Evolutionary conservation across 2,888 invertebrate species (phyloP), one percentile per base, ranked within the genome.

Genomic region (Cryptophagus acutangulus): DNA sequence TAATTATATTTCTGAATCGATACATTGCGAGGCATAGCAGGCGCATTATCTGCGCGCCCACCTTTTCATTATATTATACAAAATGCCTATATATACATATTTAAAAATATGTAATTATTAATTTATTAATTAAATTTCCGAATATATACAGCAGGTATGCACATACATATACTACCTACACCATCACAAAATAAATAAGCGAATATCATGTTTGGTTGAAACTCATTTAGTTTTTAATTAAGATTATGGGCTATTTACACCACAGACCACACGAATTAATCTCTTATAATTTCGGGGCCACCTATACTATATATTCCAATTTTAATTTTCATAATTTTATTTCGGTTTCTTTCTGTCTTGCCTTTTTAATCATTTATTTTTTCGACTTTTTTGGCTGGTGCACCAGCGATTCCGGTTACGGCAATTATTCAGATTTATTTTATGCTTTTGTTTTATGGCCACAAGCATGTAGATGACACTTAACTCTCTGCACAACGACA

Each of bases 1-100:
- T 63, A 65, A 63, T 63, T 62, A 62, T 62, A 55, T 52, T 61
- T 58, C 58, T 54, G 60, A 61, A 62, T 61, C 61, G 61, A 62
- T 62, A 51, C 51, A 48, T n/a, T 42, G 30, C 20, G 48, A 39
- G 44, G 43, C 46, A 39, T 43, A 43, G 4, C 15, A 4, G 16
- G 31, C 49, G 48, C 45, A 53, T 51, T 51, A 53, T 53, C 52
- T 52, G 49, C 46, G 47, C n/a, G n/a, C n/a, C n/a, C n/a, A n/a
- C n/a, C n/a, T n/a, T n/a, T n/a, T n/a, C n/a, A n/a, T n/a, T n/a
- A n/a, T n/a, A n/a, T n/a, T n/a, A n/a, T n/a, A n/a, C n/a, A n/a
- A n/a, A n/a, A n/a, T n/a, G n/a, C n/a, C n/a, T n/a, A n/a, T n/a
- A n/a, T n/a, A n/a, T 48, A 46, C 52, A 40, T 54, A 51, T 51